Percentiles rank a stretch among this genome's conserved stretches.
Evolutionary conservation across 2,797 vertebrate genomes (phyloP).

Genomic region (Gastrophryne carolinensis): DNA sequence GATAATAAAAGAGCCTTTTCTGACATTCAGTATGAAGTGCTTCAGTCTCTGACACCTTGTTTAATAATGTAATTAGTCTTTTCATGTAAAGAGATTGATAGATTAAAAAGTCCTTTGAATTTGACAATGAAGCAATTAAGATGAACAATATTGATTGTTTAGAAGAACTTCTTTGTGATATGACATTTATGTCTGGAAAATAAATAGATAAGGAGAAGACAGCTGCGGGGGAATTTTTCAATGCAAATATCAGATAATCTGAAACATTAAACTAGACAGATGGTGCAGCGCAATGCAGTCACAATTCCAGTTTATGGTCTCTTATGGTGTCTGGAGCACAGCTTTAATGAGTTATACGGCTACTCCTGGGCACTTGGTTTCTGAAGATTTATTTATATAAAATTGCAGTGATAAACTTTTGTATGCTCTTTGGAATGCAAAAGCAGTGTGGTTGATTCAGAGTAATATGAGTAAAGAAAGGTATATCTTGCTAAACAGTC

Average conservation of each 20-base stretch:
- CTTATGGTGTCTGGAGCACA: not conserved
- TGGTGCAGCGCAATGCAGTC: conserved; percentile 17
- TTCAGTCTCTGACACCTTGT: conserved; percentile 47
- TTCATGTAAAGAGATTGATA: conserved; percentile 51
- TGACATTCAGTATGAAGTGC: conserved; percentile 29
- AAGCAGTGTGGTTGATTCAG: too few relatives aligned
- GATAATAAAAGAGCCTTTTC: conserved; percentile 21
- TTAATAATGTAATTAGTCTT: conserved; percentile 54
- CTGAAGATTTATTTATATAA: not conserved
- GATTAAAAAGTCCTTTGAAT: conserved; percentile 51
- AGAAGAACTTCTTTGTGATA: conserved; percentile 39
- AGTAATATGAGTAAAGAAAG: too few relatives aligned
- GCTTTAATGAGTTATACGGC: not conserved
- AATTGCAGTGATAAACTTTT: not conserved
- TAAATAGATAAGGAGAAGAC: conserved; percentile 44
- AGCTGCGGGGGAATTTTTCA: conserved; percentile 38
- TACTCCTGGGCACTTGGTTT: not conserved
- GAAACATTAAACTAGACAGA: conserved; percentile 48
- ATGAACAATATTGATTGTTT: conserved; percentile 53
- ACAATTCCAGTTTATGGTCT: conserved; percentile 24
- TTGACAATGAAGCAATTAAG: conserved; percentile 52
- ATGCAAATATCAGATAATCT: conserved; percentile 49
- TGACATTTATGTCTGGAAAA: conserved; percentile 47
- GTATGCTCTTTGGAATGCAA: too few relatives aligned
- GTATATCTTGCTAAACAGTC: too few relatives aligned